Evolutionary conservation across 1,140 invertebrate genomes (phyloP), one percentile per base, ranked within the genome.

Genomic region (Parasteatoda tepidariorum): DNA sequence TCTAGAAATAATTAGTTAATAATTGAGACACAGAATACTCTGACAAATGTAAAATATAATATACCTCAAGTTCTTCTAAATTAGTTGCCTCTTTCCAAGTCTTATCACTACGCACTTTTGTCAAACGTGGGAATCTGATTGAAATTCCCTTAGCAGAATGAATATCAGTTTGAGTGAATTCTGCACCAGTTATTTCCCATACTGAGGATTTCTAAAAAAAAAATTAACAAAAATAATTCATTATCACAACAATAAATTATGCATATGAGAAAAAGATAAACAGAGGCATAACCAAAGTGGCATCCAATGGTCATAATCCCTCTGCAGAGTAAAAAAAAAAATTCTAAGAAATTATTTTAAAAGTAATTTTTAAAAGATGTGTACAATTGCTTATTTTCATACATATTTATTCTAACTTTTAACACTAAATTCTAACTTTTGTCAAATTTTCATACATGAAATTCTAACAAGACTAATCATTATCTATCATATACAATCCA

Each of bases 171-270:
- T 95, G 93, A 9, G 94, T 96, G 86, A 98, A 95, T 89, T 98
- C 96, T 0, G 96, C 96, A 0, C 96, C 96, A 2, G 94, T 95
- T 38, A 98, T 96, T 90, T 98, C 96, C 96, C 96, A 98, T 18
- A 98, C 94, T 3, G 95, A 96, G 88, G 95, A 93, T 70, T 93
- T 90, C 89, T 91, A 38, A 18, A 85, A 87, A 57, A 62, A 41
- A 24, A n/a, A 15, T 22, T 1, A 48, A 48, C 41, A 9, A 18
- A 7, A 48, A 9, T 7, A 7, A 48, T 48, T 48, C 7, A 48
- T 48, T 9, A 48, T 9, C 18, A 62, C 74, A 82, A 22, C 73
- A 70, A 55, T 76, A 81, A 74, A 79, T 48, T 30, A 66, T 48
- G n/a, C 9, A 48, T 48, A 4, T 48, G 9, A 48, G 38, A 48